Evolutionary conservation across 1,140 invertebrate genomes (phyloP).

Genomic region (Aphidius gifuensis): DNA sequence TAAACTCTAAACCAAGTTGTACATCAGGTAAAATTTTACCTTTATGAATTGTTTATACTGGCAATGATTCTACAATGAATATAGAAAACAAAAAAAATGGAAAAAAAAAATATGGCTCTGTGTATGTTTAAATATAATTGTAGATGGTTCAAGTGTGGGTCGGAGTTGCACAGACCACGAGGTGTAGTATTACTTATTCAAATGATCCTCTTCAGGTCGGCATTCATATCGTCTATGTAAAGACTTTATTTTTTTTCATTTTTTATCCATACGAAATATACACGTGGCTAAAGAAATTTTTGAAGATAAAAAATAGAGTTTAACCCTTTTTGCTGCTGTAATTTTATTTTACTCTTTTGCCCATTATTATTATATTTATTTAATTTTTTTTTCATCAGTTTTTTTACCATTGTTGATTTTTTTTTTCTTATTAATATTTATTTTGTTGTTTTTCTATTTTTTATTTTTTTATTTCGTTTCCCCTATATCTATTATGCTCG

Average conservation of each 20-base stretch:
- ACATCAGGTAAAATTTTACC: no score
- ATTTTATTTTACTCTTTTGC: conserved; percentile 26
- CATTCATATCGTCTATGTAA: conserved; percentile 48
- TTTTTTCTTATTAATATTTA: conserved; percentile 13
- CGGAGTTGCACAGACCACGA: conserved; percentile 39
- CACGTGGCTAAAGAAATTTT: conserved; percentile 17
- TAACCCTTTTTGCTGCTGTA: conserved; percentile 37
- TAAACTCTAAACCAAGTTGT: no score
- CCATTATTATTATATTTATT: no score
- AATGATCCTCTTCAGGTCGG: conserved; percentile 50
- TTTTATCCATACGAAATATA: conserved; percentile 25
- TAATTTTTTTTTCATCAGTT: conserved; percentile 11
- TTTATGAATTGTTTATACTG: no score
- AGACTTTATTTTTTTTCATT: background rate
- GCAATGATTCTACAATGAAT: conserved; percentile 44
- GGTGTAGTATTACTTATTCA: conserved; percentile 59
- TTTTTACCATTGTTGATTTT: conserved; percentile 25
- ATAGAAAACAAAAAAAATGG: background rate
- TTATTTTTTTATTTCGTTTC: no score
- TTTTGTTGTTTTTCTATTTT: conserved; percentile 5
- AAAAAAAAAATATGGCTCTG: background rate
- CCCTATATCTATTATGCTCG: conserved; percentile 6
- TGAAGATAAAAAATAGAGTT: conserved; percentile 8
- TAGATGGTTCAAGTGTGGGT: conserved; percentile 43
- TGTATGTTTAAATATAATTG: no score